Conservation (phyloP, 2,888 invertebrate species). For the Iselma pallidipennis region DNA sequence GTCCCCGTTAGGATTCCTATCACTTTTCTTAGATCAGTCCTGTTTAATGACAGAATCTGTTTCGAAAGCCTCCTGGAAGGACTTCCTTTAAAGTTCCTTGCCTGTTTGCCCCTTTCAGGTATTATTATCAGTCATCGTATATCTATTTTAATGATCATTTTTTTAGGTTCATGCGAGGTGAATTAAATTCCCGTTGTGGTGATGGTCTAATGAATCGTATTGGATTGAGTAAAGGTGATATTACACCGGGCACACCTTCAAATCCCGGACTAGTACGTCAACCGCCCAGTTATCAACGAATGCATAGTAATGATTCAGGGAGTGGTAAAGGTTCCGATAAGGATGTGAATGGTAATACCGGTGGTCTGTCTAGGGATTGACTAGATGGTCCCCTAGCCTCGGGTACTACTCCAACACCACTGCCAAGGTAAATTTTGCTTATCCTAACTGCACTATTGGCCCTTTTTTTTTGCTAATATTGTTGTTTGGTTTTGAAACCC, state of each 20-base stretch:
- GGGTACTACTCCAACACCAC: slow-evolving; percentile 49
- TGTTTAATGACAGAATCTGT: too few relatives aligned
- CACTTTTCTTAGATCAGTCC: too few relatives aligned
- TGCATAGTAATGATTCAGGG: slow-evolving; percentile 82
- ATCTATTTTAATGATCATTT: slow-evolving; percentile 14
- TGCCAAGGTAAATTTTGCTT: slow-evolving; percentile 48
- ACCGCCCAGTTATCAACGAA: slow-evolving; percentile 79
- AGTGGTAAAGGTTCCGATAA: slow-evolving; percentile 72
- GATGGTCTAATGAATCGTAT: slow-evolving; percentile 44
- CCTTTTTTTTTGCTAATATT: background rate
- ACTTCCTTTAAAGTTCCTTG: too few relatives aligned
- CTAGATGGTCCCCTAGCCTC: slow-evolving; percentile 75
- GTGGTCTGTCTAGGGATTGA: slow-evolving; percentile 63
- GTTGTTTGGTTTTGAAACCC: background rate
- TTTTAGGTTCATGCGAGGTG: slow-evolving; percentile 89
- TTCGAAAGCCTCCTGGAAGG: too few relatives aligned
- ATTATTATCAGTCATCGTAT: too few relatives aligned
- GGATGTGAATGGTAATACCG: slow-evolving; percentile 62
- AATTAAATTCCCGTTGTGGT: slow-evolving; percentile 64
- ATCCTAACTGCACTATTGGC: background rate
- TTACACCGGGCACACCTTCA: slow-evolving; percentile 74
- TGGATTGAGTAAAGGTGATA: slow-evolving; percentile 63
- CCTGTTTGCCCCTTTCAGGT: too few relatives aligned
- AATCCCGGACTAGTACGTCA: slow-evolving; percentile 69
- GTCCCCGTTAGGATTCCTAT: too few relatives aligned